Evolutionary conservation across 2,113 vertebrate species (phyloP), one percentile per base, ranked within the genome.

Genomic region (Ictalurus punctatus): DNA sequence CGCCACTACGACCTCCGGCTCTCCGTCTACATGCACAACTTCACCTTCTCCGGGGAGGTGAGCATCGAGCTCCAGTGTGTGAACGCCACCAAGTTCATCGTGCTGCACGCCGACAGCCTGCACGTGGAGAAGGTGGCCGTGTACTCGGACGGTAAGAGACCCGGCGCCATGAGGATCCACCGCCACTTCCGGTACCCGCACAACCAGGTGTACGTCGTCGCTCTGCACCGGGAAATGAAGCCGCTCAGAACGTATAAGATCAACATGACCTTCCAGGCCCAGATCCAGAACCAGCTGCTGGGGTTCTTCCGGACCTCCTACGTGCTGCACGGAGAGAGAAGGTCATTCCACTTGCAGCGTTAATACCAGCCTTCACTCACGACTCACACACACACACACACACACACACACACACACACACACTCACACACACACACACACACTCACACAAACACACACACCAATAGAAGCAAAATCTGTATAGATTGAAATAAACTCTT

Each of bases 261-360:
- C 79, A 98, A 98, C 94, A 93, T 99, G 81, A 96, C 97, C 93
- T 99, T 97, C 89, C 95, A 95, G 69, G 98, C 97, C n/a, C 93
- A 96, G 90, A 99, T 98, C 34, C 97, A 99, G 91, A 97, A 98
- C 84, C 97, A 99, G 92, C 96, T 99, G 84, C 93, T 99, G 83
- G 98, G 98, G 80, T 99, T 99, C 95, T 99, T 98, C 95, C 96
- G 97, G 90, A 99, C 98, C 94, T 98, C 98, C 16, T 99, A 98
- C 92, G 95, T 96, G 88, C 93, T 97, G 88, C 94, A 97, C 73
- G 95, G 97, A 88, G 97, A 99, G 93, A 97, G 93, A 95, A 97
- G 97, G 98, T 99, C 96, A 91, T 37, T 37, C 9, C 19, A 12
- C 13, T 67, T 14, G 3, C 23, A 6, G 27, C 7, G 1, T 48